Percentiles rank a stretch among this genome's conserved stretches.
These are phyloP conservation scores for Corbicula japonica DNA, from an alignment of 2,888 invertebrate species.

Conservation along the genomic window DNA sequence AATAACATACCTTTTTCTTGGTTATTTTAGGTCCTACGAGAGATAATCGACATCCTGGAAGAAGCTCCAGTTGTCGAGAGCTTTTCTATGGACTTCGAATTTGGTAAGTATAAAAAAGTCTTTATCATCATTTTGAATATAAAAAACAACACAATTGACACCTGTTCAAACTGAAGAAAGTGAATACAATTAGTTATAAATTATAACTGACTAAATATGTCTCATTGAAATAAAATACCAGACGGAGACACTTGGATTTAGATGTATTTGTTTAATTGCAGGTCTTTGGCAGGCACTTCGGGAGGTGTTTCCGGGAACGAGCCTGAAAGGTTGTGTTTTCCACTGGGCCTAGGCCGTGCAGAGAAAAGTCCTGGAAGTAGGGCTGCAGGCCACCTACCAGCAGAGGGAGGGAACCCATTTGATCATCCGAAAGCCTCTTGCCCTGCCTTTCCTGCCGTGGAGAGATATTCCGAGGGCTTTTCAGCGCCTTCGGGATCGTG, in stretches of 20 bases:
- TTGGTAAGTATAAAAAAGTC: not conserved
- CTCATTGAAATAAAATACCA: too few relatives aligned
- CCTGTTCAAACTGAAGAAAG: too few relatives aligned
- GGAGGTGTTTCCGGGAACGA: slow-evolving; percentile 10
- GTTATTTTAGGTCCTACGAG: not conserved
- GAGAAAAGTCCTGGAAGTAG: not conserved
- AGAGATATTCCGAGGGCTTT: not conserved
- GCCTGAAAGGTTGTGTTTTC: not conserved
- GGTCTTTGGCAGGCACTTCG: not conserved
- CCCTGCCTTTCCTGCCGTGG: slow-evolving; percentile 13
- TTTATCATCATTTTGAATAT: too few relatives aligned
- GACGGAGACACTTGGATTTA: too few relatives aligned
- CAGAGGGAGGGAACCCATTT: not conserved
- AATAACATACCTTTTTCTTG: not conserved
- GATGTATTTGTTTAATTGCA: not conserved
- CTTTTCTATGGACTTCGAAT: slow-evolving; percentile 2
- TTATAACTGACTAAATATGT: too few relatives aligned
- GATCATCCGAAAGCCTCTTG: not conserved
- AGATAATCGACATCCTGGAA: not conserved
- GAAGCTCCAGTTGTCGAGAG: slow-evolving; percentile 5
- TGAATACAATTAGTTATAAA: not conserved
- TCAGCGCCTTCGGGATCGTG: not conserved
- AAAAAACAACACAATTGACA: too few relatives aligned
- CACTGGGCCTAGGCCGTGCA: too few relatives aligned
- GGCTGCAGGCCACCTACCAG: not conserved